Evolutionary conservation across 2,113 vertebrate species (phyloP), one percentile per base, ranked within the genome.

Genomic region (Syrmaticus mikado): DNA sequence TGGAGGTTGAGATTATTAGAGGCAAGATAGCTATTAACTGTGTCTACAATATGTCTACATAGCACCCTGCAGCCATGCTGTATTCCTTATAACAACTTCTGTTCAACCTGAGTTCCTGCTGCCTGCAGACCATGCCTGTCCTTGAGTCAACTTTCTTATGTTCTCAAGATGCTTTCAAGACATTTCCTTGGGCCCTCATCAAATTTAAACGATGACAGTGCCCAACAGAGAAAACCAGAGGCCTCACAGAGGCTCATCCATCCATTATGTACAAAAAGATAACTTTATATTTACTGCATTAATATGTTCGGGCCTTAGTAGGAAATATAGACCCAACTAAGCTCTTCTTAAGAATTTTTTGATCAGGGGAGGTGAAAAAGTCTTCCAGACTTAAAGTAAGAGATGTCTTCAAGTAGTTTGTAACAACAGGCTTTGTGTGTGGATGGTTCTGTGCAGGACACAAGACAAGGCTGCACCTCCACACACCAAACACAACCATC

Each of bases 51-150:
- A 40, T 3, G 32, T 28, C 61, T 86, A 86, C 71, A 25, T 28
- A 81, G 61, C 50, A 89, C 52, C 24, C 41, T 41, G 52, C 83
- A 78, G 15, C 60, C 64, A 7, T 70, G 27, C 85, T 89, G 30
- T 57, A 60, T 67, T 87, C 64, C 43, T 91, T 72, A 80, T 34
- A 78, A 72, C 55, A 93, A 43, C 72, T 84, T 81, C 28, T 40
- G 34, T 67, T 70, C 93, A 92, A 85, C 38, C 68, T 40, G 55
- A 80, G 22, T 46, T 91, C 76, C 57, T 8, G 10, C 71, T 94
- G 87, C 71, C 66, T 76, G 67, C 74, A 89, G 82, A 79, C 58
- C 36, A 75, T 89, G 82, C 75, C 53, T 82, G 74, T 82, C 60
- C 82, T 91, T 76, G 21, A 92, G 68, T 76, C 74, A 82, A 48